Conservation (phyloP, 2,888 invertebrate species). For the Alcis repandata region DNA sequence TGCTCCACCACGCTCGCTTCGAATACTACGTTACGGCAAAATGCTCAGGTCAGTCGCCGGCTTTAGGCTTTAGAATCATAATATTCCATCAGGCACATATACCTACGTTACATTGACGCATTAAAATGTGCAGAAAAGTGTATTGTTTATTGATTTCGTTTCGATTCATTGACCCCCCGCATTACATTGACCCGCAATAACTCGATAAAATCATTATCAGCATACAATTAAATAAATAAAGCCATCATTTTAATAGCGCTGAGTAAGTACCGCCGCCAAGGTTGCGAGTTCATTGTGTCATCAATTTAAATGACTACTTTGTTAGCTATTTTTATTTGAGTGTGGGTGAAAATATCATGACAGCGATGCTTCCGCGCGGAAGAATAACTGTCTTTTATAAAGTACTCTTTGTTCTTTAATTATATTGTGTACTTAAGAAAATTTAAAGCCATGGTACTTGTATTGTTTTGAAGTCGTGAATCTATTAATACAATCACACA, state of each 20-base stretch:
- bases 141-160: conserved; percentile 12
- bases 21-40: no score
- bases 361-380: not conserved
- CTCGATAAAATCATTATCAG: conserved; percentile 23
- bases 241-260: conserved; percentile 46
- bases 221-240: conserved; percentile 35
- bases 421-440: conserved; percentile 3
- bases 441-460: not conserved
- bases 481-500: not conserved
- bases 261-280: conserved; percentile 43
- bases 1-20: no score
- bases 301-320: conserved; percentile 18
- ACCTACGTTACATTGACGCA: not conserved
- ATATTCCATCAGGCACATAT: not conserved
- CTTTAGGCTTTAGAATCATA: no score
- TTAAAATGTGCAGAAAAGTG: not conserved
- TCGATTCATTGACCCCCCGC: conserved; percentile 40
- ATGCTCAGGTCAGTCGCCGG: no score
- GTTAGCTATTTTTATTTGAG: conserved; percentile 9
- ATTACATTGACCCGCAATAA: conserved; percentile 39
- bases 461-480: not conserved
- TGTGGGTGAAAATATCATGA: conserved; percentile 19
- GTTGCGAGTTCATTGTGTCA: conserved; percentile 40
- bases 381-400: conserved; percentile 5
- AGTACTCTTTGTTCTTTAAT: conserved; percentile 23